Conservation (phyloP, 2,888 invertebrate genomes). For the Xylocampa areola region DNA sequence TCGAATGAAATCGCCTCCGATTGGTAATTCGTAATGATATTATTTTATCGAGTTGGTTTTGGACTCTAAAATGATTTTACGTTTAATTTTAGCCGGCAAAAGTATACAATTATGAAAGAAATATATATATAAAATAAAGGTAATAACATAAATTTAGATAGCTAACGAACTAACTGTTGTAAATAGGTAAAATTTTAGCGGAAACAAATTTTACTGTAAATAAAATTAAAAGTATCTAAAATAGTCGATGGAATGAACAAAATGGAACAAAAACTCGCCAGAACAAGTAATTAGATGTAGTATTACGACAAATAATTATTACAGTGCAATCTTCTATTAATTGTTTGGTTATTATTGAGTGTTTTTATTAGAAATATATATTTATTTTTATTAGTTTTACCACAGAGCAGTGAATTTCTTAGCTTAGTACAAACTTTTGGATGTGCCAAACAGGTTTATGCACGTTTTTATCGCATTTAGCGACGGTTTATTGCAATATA, state of each 20-base stretch:
- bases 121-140: no score
- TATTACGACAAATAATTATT: slow-evolving; percentile 74
- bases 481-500: slow-evolving; percentile 68
- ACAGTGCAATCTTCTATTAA: slow-evolving; percentile 85
- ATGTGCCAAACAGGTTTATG: slow-evolving; percentile 87
- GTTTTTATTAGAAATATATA: slow-evolving; percentile 72
- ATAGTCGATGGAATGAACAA: slow-evolving; percentile 80
- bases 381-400: slow-evolving; percentile 85
- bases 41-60: slow-evolving; percentile 56
- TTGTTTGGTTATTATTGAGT: slow-evolving; percentile 79
- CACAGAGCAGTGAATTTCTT: slow-evolving; percentile 81
- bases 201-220: slow-evolving; percentile 82
- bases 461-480: slow-evolving; percentile 84
- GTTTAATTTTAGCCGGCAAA: slow-evolving; percentile 69
- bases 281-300: slow-evolving; percentile 85
- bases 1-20: slow-evolving; percentile 84
- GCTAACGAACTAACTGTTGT: slow-evolving; percentile 85
- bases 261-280: slow-evolving; percentile 89
- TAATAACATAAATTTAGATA: slow-evolving; percentile 78
- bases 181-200: slow-evolving; percentile 80
- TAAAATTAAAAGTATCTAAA: slow-evolving; percentile 76
- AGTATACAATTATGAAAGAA: slow-evolving; percentile 72
- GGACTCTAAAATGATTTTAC: slow-evolving; percentile 59
- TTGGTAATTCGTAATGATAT: slow-evolving; percentile 77
- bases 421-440: slow-evolving; percentile 86